Percentiles rank a stretch among this genome's conserved stretches.
phyloP scores from a whole-genome alignment of 2,797 vertebrate species.

The Poeciliopsis paucimaculata region DNA sequence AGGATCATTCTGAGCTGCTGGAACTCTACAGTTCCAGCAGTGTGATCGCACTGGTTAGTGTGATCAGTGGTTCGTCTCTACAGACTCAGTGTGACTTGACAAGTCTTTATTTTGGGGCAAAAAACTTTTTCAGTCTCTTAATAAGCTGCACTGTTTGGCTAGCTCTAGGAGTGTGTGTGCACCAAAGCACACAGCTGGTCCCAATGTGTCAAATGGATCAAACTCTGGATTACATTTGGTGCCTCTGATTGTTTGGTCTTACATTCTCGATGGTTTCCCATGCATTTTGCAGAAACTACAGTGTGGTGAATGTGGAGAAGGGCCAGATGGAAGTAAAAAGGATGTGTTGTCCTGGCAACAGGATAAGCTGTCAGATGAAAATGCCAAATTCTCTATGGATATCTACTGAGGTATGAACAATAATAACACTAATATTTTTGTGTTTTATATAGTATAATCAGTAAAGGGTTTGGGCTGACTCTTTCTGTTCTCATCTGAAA shows the following conservation, averaged over 20 bases:
- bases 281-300: slow-evolving; percentile 87
- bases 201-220: neutral
- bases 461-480: neutral
- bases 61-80: neutral
- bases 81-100: neutral
- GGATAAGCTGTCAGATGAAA: slow-evolving; percentile 91
- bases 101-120: neutral
- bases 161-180: neutral
- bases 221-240: neutral
- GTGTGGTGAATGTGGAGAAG: slow-evolving; percentile 91
- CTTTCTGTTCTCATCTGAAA: slow-evolving; percentile 52
- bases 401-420: slow-evolving; percentile 87
- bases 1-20: neutral
- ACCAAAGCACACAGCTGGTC: neutral
- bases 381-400: slow-evolving; percentile 90
- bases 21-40: too few species aligned
- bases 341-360: slow-evolving; percentile 89
- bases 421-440: neutral
- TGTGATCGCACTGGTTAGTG: too few species aligned
- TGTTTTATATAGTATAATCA: neutral
- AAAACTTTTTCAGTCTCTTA: neutral
- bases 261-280: neutral
- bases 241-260: neutral
- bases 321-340: slow-evolving; percentile 90
- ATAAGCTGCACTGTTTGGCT: neutral